Percentiles rank a stretch among this genome's conserved stretches.
Conservation (phyloP, 2,113 vertebrate genomes). For the Ophiodon elongatus region DNA sequence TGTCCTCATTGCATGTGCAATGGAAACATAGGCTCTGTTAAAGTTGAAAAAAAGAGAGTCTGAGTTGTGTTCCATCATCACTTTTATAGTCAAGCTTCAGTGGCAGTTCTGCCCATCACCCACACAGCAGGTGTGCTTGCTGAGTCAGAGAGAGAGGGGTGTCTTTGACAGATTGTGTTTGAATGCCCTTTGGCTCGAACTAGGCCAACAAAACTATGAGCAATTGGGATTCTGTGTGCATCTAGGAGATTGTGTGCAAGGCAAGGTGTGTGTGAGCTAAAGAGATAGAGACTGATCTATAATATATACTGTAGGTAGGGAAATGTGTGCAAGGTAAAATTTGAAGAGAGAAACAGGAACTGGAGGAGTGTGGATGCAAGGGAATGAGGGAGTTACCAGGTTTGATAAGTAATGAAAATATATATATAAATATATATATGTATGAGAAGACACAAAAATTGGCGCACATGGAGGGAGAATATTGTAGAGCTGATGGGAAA, state of each 20-base stretch:
- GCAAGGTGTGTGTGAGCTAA: background rate
- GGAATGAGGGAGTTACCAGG: background rate
- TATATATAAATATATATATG: too few relatives aligned
- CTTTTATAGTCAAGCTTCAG: constrained; percentile 50
- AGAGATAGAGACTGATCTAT: too few relatives aligned
- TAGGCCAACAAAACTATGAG: constrained; percentile 26
- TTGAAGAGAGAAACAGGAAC: background rate
- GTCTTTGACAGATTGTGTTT: constrained; percentile 32
- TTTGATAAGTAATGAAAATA: background rate
- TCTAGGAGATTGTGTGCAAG: background rate
- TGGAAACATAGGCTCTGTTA: constrained; percentile 41
- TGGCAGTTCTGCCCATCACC: constrained; percentile 50
- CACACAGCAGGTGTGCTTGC: constrained; percentile 66
- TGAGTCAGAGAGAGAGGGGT: constrained; percentile 61
- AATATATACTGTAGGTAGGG: background rate
- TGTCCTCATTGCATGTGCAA: constrained; percentile 10
- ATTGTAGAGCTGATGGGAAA: background rate
- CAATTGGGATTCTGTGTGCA: constrained; percentile 27
- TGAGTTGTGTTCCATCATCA: constrained; percentile 62
- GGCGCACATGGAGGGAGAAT: background rate
- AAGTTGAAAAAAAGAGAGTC: constrained; percentile 45
- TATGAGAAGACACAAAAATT: background rate
- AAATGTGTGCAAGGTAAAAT: background rate
- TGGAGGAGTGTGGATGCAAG: background rate
- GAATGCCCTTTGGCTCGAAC: constrained; percentile 42